These are phyloP conservation scores for Aurelia aurita DNA, from an alignment of 30 jellyfish, hydroid and myxozoan genomes.

Conservation along the genomic window DNA sequence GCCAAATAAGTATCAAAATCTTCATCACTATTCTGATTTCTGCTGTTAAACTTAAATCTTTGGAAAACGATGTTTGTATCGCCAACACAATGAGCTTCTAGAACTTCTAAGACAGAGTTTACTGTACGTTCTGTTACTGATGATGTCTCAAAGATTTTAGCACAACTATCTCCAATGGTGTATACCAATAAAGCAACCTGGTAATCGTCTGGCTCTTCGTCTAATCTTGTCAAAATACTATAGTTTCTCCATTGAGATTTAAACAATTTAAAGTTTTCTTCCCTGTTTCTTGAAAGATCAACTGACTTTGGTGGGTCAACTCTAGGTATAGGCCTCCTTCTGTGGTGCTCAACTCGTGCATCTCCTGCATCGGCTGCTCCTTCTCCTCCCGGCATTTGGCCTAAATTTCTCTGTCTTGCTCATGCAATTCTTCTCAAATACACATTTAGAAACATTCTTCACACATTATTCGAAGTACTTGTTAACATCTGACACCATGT, in stretches of 20 bases:
- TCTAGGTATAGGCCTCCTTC: conserved; percentile 40
- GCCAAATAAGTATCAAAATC: no score
- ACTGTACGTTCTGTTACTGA: conserved; percentile 41
- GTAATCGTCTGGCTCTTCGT: conserved; percentile 28
- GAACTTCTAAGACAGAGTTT: no score
- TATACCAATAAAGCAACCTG: conserved; percentile 43
- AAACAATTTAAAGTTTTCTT: conserved; percentile 39
- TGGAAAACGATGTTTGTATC: conserved; percentile 11
- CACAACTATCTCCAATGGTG: conserved; percentile 55
- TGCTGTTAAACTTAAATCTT: conserved; percentile 46
- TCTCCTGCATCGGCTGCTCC: conserved; percentile 19
- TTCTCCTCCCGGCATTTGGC: no score
- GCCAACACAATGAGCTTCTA: conserved; percentile 58
- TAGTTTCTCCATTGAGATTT: conserved; percentile 43
- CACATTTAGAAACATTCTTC: no score
- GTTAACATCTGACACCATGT: no score
- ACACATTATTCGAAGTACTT: no score
- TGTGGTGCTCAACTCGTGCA: conserved; percentile 42
- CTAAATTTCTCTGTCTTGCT: no score
- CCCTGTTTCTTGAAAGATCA: conserved; percentile 53
- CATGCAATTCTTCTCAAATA: no score
- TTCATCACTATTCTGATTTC: conserved; percentile 44
- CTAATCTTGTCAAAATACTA: conserved; percentile 38
- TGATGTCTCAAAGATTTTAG: conserved; percentile 44
- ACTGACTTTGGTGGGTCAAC: conserved; percentile 38